Evolutionary conservation across 2,888 invertebrate species (phyloP), one percentile per base, ranked within the genome.

Genomic region (Stratiomys singularior): DNA sequence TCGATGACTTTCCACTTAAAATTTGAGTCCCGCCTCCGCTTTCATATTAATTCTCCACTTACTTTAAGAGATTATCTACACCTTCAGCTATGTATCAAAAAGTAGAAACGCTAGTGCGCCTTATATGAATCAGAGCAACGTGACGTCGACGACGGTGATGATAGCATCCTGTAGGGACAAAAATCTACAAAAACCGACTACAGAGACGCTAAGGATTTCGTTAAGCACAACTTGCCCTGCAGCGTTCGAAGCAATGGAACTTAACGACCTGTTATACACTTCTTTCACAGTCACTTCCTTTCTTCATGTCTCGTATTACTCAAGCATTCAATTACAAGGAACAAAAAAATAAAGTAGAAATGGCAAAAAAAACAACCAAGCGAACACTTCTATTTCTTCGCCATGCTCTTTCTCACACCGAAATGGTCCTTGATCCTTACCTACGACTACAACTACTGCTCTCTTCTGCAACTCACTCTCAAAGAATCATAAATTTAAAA

Each of bases 301-400:
- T 74, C 60, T 74, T 74, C 58, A 60, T 69, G 74, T 18, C 23
- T 37, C 74, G 74, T 74, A 64, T 63, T 76, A 47, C 64, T 76
- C 64, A 63, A 63, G 64, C 76, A 76, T 76, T 76, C 76, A 76
- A 76, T 76, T 76, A 76, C 64, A 11, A 25, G 27, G 37, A 74
- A 58, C 58, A 60, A 30, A 56, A 72, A 56, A 28, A 37, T 56
- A 56, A 27, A 52, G 27, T 23, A n/a, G 18, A 37, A 52, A 15
- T 21, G 27, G 25, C 46, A 27, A 37, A 37, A 37, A 37, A n/a
- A n/a, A n/a, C n/a, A n/a, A 37, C 11, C 46, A 30, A 46, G 23
- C 44, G 23, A 71, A 27, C 52, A 52, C n/a, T 30, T 64, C 28
- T 11, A 9, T 15, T 27, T 60, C 21, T 13, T 18, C 60, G 3